These are phyloP conservation scores for Simalia tracyae DNA, from an alignment of 2,797 vertebrate genomes.

Conservation along the genomic window DNA sequence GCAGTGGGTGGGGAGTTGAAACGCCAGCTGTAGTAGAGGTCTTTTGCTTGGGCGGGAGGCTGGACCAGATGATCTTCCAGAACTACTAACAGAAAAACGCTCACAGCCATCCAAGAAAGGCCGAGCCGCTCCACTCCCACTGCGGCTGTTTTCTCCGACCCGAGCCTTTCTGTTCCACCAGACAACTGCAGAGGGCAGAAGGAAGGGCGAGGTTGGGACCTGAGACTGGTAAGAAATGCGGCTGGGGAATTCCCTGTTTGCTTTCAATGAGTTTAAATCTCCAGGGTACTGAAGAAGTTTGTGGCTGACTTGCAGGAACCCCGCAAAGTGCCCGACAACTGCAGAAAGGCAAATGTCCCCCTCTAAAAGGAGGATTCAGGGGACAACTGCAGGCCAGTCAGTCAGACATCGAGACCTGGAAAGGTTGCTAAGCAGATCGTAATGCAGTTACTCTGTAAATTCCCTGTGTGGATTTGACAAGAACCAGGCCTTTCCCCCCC, in stretches of 20 bases:
- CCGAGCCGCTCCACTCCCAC: background rate
- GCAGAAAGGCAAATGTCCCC: too few relatives aligned
- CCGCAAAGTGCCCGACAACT: too few relatives aligned
- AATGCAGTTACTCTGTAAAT: background rate
- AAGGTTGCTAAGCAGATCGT: background rate
- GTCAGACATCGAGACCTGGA: background rate
- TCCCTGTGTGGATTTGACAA: background rate
- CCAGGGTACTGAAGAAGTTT: background rate
- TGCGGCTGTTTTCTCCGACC: too few relatives aligned
- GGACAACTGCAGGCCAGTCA: background rate
- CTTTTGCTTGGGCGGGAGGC: background rate
- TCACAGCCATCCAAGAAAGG: background rate
- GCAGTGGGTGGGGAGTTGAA: background rate
- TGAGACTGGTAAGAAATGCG: background rate
- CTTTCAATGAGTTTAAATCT: background rate
- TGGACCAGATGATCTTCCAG: background rate
- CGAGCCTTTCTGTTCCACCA: background rate
- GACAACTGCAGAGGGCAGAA: background rate
- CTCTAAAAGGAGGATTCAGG: background rate
- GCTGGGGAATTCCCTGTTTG: background rate
- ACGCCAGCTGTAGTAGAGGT: background rate
- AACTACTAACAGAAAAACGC: background rate
- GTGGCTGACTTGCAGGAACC: background rate
- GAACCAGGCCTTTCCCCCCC: accelerated
- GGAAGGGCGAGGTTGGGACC: background rate